Percentiles rank a stretch among this genome's conserved stretches.
Conservation (phyloP, 2,113 vertebrate species). For the Dendrocopos noguchii region DNA sequence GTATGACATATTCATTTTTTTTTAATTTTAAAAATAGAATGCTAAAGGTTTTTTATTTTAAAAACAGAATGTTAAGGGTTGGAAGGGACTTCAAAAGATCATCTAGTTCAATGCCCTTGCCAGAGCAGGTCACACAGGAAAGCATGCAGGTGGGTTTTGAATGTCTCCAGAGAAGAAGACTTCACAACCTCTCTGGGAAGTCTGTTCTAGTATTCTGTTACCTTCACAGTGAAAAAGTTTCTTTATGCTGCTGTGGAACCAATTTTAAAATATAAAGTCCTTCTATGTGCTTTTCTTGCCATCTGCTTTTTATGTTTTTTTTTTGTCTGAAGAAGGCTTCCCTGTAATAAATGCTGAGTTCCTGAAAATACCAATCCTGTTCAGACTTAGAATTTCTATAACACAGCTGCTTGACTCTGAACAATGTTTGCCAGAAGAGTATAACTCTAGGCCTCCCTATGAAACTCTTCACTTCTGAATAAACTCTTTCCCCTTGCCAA, state of each 20-base stretch:
- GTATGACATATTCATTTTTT: too few species aligned
- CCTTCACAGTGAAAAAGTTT: too few species aligned
- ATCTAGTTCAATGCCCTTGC: too few species aligned
- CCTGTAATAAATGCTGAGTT: neutral
- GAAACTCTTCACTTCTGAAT: neutral
- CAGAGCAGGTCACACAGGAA: too few species aligned
- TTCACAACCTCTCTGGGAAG: too few species aligned
- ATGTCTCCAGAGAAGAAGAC: too few species aligned
- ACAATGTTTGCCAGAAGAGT: neutral
- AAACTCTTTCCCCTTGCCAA: neutral
- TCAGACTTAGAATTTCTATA: neutral
- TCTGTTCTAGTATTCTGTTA: too few species aligned
- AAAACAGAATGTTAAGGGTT: too few species aligned
- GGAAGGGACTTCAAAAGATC: too few species aligned
- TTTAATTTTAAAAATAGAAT: too few species aligned
- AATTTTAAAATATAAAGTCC: neutral
- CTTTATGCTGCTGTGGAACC: neutral
- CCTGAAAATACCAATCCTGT: neutral
- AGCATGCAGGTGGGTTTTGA: too few species aligned
- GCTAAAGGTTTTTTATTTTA: too few species aligned
- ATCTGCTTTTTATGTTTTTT: neutral
- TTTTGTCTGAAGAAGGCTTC: neutral
- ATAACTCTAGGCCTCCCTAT: neutral
- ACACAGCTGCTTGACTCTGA: neutral
- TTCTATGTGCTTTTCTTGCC: neutral